phyloP scores from a whole-genome alignment of 2,888 invertebrate genomes.

The Acanthopleura granulata region DNA sequence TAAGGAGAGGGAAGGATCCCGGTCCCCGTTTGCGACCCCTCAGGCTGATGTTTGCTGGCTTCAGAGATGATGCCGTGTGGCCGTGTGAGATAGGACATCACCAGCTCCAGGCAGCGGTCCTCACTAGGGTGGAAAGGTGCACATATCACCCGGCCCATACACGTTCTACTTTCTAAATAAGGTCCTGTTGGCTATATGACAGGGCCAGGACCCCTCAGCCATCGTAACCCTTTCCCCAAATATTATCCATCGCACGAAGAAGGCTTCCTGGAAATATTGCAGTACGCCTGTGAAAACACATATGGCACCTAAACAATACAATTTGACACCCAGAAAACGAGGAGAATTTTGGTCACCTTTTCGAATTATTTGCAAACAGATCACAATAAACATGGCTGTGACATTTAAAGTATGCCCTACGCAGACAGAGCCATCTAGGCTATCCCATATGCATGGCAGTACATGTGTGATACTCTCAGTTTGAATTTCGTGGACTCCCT shows the following conservation, averaged over 20 bases:
- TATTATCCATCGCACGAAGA: neutral
- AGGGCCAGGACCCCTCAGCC: neutral
- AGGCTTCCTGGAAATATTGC: constrained; percentile 2
- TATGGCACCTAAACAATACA: neutral
- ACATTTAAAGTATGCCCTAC: too few species aligned
- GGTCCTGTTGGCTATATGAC: neutral
- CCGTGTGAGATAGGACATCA: too few species aligned
- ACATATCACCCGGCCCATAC: neutral
- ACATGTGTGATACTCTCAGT: too few species aligned
- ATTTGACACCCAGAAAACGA: neutral
- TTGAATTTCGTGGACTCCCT: too few species aligned
- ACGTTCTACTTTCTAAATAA: neutral
- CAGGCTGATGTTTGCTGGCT: too few species aligned
- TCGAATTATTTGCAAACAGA: neutral
- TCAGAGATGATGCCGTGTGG: too few species aligned
- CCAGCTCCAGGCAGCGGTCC: too few species aligned
- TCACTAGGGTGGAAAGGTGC: too few species aligned
- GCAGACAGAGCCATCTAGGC: too few species aligned
- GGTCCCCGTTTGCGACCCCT: too few species aligned
- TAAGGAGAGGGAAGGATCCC: too few species aligned
- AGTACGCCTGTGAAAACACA: neutral
- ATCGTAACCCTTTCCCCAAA: neutral
- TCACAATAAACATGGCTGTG: neutral
- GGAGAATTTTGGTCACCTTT: constrained; percentile 8
- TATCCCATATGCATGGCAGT: too few species aligned